A percentile compares a stretch with the other conserved stretches of the same genome.
phyloP scores from a whole-genome alignment of 2,888 invertebrate species.

The Drosophila dives region DNA sequence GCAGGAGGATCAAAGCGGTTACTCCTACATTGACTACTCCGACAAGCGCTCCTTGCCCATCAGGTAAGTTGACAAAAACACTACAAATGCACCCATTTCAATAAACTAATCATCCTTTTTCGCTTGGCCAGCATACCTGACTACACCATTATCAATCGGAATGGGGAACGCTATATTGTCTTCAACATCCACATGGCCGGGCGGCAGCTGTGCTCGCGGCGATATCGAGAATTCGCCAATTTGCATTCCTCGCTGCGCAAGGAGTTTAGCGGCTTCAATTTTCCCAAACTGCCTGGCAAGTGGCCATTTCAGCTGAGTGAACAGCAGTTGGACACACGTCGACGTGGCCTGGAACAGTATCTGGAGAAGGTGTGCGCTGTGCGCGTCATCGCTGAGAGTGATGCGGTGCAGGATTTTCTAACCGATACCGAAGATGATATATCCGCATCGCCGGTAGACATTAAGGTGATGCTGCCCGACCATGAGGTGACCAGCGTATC shows the following conservation, averaged over 20 bases:
- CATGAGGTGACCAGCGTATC: constrained; percentile 95
- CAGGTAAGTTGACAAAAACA: constrained; percentile 70
- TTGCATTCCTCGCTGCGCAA: constrained; percentile 95
- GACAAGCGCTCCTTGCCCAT: constrained; percentile 96
- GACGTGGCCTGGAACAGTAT: constrained; percentile 98
- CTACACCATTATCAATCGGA: constrained; percentile 94
- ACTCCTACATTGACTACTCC: constrained; percentile 94
- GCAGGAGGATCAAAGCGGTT: constrained; percentile 91
- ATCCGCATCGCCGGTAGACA: constrained; percentile 90
- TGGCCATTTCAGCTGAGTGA: constrained; percentile 99
- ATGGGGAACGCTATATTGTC: constrained; percentile 95
- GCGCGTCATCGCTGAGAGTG: constrained; percentile 98
- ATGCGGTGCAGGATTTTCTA: constrained; percentile 98
- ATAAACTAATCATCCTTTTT: not conserved
- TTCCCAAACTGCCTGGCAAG: constrained; percentile 98
- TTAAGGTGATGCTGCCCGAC: constrained; percentile 94
- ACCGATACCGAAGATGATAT: constrained; percentile 95
- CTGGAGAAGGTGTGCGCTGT: constrained; percentile 99
- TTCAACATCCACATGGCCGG: constrained; percentile 99
- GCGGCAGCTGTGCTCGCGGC: constrained; percentile 96
- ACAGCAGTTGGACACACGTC: constrained; percentile 97
- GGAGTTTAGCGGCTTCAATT: constrained; percentile 97
- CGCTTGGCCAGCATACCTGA: constrained; percentile 92
- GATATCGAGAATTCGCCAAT: constrained; percentile 97
- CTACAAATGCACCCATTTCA: too few relatives aligned